Evolutionary conservation across 2,113 vertebrate genomes (phyloP), one percentile per base, ranked within the genome.

Genomic region (Riparia riparia): DNA sequence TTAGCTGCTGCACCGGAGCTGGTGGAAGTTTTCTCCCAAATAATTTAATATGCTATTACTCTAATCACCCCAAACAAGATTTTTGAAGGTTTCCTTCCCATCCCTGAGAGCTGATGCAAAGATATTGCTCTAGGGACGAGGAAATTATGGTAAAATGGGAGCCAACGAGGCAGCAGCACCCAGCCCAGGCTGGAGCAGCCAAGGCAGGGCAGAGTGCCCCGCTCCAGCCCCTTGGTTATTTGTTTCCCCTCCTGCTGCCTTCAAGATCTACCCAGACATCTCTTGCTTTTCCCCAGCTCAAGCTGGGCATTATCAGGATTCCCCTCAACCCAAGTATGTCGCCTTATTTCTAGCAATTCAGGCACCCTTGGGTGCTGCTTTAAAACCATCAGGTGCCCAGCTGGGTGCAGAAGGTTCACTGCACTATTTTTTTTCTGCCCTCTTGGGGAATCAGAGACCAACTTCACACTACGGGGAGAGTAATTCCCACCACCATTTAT

Each of bases 401-500:
- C 37, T 51, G 37, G 39, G 8, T 45, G 47, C 51, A 54, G 37
- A 57, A 78, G 32, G 15, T 12, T 73, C 26, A 4, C n/a, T 12
- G 3, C 0, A 0, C 2, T 20, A 4, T 24, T n/a, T 73, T 60
- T 60, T 32, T 37, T 17, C 54, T 84, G 29, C 12, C n/a, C 39
- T 80, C 31, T 20, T 29, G 41, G 44, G 53, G 14, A 53, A 47
- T 19, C 50, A 2, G 26, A 73, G 66, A 29, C n/a, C 41, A 13
- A 50, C 37, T 53, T 65, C 47, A 54, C 34, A 0, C 34, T 7
- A 9, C 2, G 2, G 26, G 28, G 24, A 50, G 60, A 37, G 47
- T 26, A 3, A 58, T 63, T 61, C 14, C 66, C 44, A 90, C 13
- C 39, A 34, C 6, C 9, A 1, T 7, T 83, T n/a, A 4, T 2